Evolutionary conservation across 2,888 invertebrate species (phyloP), one percentile per base, ranked within the genome.

Genomic region (Dendrolimus pini): DNA sequence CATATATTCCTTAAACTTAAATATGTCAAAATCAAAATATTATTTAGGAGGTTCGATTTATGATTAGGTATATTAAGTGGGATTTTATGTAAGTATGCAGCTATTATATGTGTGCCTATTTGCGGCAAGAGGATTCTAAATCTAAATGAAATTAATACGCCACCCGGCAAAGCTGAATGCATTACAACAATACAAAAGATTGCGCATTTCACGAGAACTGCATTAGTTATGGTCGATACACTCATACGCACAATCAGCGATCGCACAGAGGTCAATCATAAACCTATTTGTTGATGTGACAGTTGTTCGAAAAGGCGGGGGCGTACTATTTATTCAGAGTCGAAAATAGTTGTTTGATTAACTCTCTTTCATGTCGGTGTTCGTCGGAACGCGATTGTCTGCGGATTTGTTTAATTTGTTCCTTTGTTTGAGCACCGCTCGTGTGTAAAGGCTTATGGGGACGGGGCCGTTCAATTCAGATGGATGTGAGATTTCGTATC

Each of bases 371-470:
- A 89, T 89, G 87, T 85, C 78, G 71, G 67, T 74, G 73, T 76
- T 70, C 77, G 74, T 75, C 72, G 82, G 80, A 80, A 80, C 81
- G 78, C 82, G 85, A 84, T 87, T 86, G 85, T 85, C 80, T 75
- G 79, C 79, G 83, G 85, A 89, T 89, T 88, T 87, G 88, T 88
- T 87, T 87, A 88, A 89, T 87, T 89, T 82, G 83, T 80, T 79
- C 87, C 86, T 87, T 90, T 89, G 89, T 89, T 89, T 88, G 89
- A 84, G 71, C 72, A 66, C 67, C 82, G 79, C 77, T 83, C 82
- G 83, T 83, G 87, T 86, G 85, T 79, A 86, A 83, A 82, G 82
- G 86, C 81, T 82, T 79, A 83, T 75, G 71, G 76, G 71, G 67
- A 67, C 66, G 69, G 64, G 67, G 64, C 64, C 47, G 47, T 60